phyloP scores from a whole-genome alignment of 2,113 vertebrate species.

The Pachycephala philippinensis region DNA sequence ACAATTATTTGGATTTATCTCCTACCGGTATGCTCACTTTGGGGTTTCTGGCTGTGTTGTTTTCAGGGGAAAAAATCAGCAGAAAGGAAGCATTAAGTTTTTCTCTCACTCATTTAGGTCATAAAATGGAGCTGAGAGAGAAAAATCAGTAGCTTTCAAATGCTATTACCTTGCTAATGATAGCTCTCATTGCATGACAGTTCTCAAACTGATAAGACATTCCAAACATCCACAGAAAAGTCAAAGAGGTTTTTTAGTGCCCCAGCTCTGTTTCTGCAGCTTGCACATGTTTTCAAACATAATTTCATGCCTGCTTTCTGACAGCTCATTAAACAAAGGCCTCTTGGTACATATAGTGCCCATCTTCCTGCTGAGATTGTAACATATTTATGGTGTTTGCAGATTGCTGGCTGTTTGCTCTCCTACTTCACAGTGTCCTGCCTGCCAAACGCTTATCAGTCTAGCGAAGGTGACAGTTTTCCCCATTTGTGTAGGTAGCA shows the following conservation, averaged over 20 bases:
- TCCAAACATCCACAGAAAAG: conserved; percentile 65
- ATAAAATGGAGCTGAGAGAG: conserved; percentile 63
- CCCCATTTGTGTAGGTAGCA: conserved; percentile 76
- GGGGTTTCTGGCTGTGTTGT: conserved; percentile 27
- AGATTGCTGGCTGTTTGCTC: conserved; percentile 80
- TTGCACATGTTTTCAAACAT: conserved; percentile 80
- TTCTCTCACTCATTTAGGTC: conserved; percentile 64
- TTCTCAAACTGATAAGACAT: conserved; percentile 74
- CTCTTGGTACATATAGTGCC: conserved; percentile 78
- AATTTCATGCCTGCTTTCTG: conserved; percentile 82
- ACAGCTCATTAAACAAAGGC: conserved; percentile 86
- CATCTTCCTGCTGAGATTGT: conserved; percentile 77
- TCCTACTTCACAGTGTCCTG: conserved; percentile 73
- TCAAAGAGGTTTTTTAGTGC: conserved; percentile 66
- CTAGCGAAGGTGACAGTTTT: conserved; percentile 76
- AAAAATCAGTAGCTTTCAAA: conserved; percentile 76
- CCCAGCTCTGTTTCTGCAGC: conserved; percentile 69
- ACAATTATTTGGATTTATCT: conserved; percentile 1
- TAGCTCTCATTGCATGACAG: conserved; percentile 70
- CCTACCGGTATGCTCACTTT: background rate
- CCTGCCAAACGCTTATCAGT: conserved; percentile 84
- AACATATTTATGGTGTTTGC: conserved; percentile 81
- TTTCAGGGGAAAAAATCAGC: conserved; percentile 38
- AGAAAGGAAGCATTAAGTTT: conserved; percentile 39
- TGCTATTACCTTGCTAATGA: conserved; percentile 78